Evolutionary conservation across 2,888 invertebrate genomes (phyloP).

Genomic region (Parasteatoda lunata): DNA sequence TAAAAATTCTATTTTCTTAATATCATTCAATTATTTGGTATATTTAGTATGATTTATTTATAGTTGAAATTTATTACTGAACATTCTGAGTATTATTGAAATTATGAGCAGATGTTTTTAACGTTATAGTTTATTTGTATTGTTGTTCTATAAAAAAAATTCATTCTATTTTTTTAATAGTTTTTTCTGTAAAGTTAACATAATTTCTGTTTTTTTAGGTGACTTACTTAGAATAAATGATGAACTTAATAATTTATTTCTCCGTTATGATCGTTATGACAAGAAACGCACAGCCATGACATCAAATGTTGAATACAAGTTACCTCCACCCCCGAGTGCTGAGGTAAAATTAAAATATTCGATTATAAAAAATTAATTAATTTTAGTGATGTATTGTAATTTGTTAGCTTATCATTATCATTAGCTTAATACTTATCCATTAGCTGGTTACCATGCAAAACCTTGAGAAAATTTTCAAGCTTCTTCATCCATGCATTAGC

Average conservation of each 20-base stretch:
- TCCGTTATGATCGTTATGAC: conserved; percentile 88
- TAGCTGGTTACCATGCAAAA: no score
- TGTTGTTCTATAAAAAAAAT: background rate
- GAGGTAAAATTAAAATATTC: conserved; percentile 15
- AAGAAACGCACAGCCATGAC: conserved; percentile 80
- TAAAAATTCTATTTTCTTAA: no score
- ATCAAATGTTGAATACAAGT: conserved; percentile 23
- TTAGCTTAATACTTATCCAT: no score
- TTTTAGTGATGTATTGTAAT: no score
- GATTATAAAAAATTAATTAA: background rate
- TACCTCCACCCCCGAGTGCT: conserved; percentile 23
- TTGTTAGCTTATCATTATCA: no score
- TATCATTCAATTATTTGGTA: no score
- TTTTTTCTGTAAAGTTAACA: background rate
- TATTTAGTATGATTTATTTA: no score
- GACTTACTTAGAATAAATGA: conserved; percentile 95
- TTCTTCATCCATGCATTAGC: no score
- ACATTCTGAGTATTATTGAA: no score
- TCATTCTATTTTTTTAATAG: background rate
- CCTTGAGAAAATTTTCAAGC: no score
- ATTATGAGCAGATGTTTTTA: no score
- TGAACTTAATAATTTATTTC: conserved; percentile 94
- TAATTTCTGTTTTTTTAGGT: conserved; percentile 76
- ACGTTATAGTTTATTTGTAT: background rate
- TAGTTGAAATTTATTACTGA: no score